phyloP scores from a whole-genome alignment of 1,140 invertebrate species.

The Zophobas atratus region DNA sequence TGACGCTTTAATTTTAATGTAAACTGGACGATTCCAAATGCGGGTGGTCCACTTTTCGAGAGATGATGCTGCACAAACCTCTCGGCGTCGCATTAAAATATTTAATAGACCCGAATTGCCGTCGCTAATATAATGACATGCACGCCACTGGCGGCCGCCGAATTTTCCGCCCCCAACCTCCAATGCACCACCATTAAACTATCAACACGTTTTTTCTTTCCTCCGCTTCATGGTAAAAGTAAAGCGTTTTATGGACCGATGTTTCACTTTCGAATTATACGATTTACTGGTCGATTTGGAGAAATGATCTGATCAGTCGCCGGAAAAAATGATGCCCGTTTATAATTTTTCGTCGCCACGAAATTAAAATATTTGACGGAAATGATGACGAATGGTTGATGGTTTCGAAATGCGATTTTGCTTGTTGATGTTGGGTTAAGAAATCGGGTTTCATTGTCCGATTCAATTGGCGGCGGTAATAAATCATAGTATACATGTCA shows the following conservation, averaged over 20 bases:
- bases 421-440: neutral
- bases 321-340: constrained; percentile 23
- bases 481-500: neutral
- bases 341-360: neutral
- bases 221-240: constrained; percentile 2
- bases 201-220: too few relatives aligned
- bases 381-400: neutral
- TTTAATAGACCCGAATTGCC: constrained; percentile 11
- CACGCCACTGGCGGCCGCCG: neutral
- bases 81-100: neutral
- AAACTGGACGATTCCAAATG: constrained; percentile 20
- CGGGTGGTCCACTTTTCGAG: constrained; percentile 28
- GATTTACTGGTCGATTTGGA: constrained; percentile 14
- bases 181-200: too few relatives aligned
- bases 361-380: constrained; percentile 34
- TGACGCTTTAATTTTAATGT: constrained; percentile 30
- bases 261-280: constrained; percentile 32
- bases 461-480: neutral
- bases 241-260: constrained; percentile 4
- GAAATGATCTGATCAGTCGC: constrained; percentile 10
- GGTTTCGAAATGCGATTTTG: constrained; percentile 1
- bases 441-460: constrained; percentile 20
- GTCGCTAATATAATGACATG: constrained; percentile 6
- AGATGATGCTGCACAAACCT: constrained; percentile 11
- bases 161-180: too few relatives aligned